These are phyloP conservation scores for Drosophila pallidifrons DNA, from an alignment of 1,140 invertebrate species.

Conservation along the genomic window DNA sequence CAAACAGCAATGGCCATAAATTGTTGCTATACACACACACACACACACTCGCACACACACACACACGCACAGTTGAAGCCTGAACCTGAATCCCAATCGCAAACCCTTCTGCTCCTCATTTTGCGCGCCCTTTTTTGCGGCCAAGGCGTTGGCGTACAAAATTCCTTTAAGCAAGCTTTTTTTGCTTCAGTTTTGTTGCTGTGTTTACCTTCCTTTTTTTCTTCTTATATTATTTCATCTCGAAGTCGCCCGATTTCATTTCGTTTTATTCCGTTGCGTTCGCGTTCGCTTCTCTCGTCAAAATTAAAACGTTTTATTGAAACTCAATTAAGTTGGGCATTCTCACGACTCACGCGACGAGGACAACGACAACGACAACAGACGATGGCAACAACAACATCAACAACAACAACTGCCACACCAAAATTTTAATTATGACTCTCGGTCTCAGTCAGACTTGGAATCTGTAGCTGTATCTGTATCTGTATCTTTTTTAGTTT, in stretches of 20 bases:
- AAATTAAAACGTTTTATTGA: conserved; percentile 83
- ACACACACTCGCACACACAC: conserved; percentile 6
- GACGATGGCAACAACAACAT: conserved; percentile 6
- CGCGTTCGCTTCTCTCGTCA: conserved; percentile 38
- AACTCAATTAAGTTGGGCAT: conserved; percentile 80
- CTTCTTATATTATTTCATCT: conserved; percentile 12
- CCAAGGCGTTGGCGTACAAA: conserved; percentile 79
- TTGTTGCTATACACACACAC: conserved; percentile 42
- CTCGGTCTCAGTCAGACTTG: conserved; percentile 11
- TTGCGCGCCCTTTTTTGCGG: conserved; percentile 55
- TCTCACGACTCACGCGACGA: conserved; percentile 60
- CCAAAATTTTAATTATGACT: conserved; percentile 35
- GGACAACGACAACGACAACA: conserved; percentile 25
- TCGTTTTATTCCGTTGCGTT: conserved; percentile 28
- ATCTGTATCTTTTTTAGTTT: neutral
- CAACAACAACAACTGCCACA: conserved; percentile 41
- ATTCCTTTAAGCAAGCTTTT: conserved; percentile 64
- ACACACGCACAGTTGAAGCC: conserved; percentile 10
- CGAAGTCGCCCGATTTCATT: conserved; percentile 39
- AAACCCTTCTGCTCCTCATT: conserved; percentile 45
- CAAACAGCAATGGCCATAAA: conserved; percentile 48
- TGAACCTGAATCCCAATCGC: conserved; percentile 19
- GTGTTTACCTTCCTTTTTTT: neutral
- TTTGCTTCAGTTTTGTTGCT: neutral
- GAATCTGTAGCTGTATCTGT: conserved; percentile 19